Base-by-base conservation (phyloP, 2,888 invertebrate genomes). In the Chymomyza procnemis region DNA sequence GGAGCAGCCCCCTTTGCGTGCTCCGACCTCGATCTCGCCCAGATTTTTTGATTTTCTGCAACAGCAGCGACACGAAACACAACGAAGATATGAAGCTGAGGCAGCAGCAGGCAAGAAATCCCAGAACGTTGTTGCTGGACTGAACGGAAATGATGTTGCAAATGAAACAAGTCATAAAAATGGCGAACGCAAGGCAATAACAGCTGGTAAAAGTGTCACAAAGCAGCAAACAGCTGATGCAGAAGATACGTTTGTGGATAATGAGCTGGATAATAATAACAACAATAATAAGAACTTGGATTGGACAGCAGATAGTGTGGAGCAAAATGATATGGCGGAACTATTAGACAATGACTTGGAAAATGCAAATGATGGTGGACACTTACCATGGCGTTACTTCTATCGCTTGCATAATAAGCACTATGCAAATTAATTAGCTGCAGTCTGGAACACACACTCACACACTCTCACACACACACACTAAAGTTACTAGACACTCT, bases 381-480 rank as follows among this genome's bases (percentile, higher is more conserved):
- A 85, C 67, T 80, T 88, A 67, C 89, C 88, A 57, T 78, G 90
- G 73, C 88, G 86, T 64, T 83, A 89, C 73, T 75, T 89, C 61
- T 90, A 90, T 74, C 89, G 89, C 73, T 81, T 89, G 78, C 89
- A 88, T 71, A 90, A 89, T 69, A 81, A 76, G 63, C 86, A 79
- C 75, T 81, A 80, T 77, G 80, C 80, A 77, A 88, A 82, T 78
- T 83, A 19, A 47, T 41, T 41, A 26, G 26, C 26, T 26, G 26
- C 26, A 26, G 26, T 26, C 16, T 59, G 46, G n/a, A 58, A 16
- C 60, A 59, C 65, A 12, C 18, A 66, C 61, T 55, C 58, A 34
- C 56, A 16, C 46, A 61, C 19, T 67, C 52, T 56, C 34, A 64
- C 61, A 71, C 69, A 67, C 52, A 68, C 48, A 69, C 57, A 59